Conservation (phyloP, 2,888 invertebrate species). For the Cantharis rustica region DNA sequence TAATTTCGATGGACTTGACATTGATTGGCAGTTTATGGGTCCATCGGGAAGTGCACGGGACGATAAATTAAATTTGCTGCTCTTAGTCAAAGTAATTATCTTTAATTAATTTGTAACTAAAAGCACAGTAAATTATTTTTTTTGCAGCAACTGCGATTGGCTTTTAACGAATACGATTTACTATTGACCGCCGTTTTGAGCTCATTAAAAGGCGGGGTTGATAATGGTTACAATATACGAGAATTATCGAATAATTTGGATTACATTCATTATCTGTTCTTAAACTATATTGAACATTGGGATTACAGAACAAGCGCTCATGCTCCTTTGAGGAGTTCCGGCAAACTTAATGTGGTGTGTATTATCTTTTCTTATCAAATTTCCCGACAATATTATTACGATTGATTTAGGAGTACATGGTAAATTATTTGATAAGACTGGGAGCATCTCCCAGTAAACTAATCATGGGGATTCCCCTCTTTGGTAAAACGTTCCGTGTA, state of each 20-base stretch:
- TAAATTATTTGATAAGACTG: slow-evolving; percentile 73
- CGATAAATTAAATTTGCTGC: too few species aligned
- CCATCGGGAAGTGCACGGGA: slow-evolving; percentile 50
- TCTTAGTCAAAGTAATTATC: slow-evolving; percentile 59
- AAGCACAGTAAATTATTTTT: too few species aligned
- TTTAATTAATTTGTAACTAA: too few species aligned
- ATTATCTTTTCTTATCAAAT: not conserved
- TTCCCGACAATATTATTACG: not conserved
- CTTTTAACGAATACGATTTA: slow-evolving; percentile 69
- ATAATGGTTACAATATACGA: slow-evolving; percentile 76
- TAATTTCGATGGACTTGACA: slow-evolving; percentile 60
- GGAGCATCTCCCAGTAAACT: slow-evolving; percentile 79
- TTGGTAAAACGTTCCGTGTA: slow-evolving; percentile 79
- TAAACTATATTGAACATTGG: slow-evolving; percentile 90
- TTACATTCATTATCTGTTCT: slow-evolving; percentile 63
- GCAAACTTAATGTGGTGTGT: slow-evolving; percentile 69
- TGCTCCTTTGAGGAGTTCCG: slow-evolving; percentile 70
- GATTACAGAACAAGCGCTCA: slow-evolving; percentile 76
- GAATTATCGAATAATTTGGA: slow-evolving; percentile 72
- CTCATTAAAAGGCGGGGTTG: slow-evolving; percentile 75
- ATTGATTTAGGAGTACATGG: slow-evolving; percentile 70
- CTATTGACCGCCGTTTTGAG: slow-evolving; percentile 83
- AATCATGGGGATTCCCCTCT: slow-evolving; percentile 81
- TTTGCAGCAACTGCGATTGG: slow-evolving; percentile 70
- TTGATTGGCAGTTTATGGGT: slow-evolving; percentile 60